phyloP scores from a whole-genome alignment of 2,888 invertebrate species.

The Epirrhoe alternata region DNA sequence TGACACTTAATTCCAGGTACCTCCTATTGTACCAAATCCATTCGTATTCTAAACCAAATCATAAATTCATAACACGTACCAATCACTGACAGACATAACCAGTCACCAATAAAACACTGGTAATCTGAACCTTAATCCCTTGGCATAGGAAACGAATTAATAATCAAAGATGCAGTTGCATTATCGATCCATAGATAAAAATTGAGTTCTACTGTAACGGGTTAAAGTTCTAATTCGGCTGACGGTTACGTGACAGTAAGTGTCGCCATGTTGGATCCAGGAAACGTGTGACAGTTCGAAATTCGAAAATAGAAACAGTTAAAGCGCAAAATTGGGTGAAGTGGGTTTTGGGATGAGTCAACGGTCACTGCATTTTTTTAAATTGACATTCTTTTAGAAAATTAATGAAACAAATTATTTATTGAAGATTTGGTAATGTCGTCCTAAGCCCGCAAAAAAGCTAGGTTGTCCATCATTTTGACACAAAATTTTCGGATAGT shows the following conservation, averaged over 20 bases:
- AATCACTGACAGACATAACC: slow-evolving; percentile 34
- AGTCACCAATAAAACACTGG: slow-evolving; percentile 24
- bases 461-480: too few species aligned
- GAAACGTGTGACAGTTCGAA: slow-evolving; percentile 68
- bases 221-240: slow-evolving; percentile 53
- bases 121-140: slow-evolving; percentile 38
- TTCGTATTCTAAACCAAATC: slow-evolving; percentile 35
- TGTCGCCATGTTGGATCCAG: slow-evolving; percentile 66
- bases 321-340: slow-evolving; percentile 72
- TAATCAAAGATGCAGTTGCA: slow-evolving; percentile 48
- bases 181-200: slow-evolving; percentile 41
- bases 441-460: too few species aligned
- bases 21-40: slow-evolving; percentile 40
- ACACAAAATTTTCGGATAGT: too few species aligned
- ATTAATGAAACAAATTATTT: background rate
- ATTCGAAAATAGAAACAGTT: slow-evolving; percentile 71
- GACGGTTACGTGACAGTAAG: slow-evolving; percentile 51
- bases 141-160: slow-evolving; percentile 30
- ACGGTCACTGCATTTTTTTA: slow-evolving; percentile 39
- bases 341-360: slow-evolving; percentile 44
- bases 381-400: slow-evolving; percentile 15
- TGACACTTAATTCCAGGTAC: slow-evolving; percentile 17
- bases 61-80: slow-evolving; percentile 42
- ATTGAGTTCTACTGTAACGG: slow-evolving; percentile 48
- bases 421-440: background rate